A percentile compares a stretch with the other conserved stretches of the same genome.
Evolutionary conservation across 2,888 invertebrate species (phyloP).

Genomic region (Thumatha senex): DNA sequence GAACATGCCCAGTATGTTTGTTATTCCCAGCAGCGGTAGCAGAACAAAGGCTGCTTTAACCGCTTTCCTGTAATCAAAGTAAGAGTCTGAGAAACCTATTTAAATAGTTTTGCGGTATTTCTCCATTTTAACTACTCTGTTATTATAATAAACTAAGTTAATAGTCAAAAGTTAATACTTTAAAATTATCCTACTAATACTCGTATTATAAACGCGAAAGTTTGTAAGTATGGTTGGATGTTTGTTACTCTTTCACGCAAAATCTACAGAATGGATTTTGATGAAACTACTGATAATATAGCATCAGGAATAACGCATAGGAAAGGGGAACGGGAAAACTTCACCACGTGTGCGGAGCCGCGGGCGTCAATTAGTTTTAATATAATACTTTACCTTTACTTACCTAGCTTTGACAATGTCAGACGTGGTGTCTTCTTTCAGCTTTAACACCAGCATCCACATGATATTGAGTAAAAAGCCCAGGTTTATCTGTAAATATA

Average conservation of each 20-base stretch:
- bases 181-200: too few species aligned
- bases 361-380: too few species aligned
- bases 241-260: too few species aligned
- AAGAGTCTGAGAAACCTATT: neutral
- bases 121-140: too few species aligned
- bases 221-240: too few species aligned
- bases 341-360: too few species aligned
- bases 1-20: constrained; percentile 89
- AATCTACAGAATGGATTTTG: too few species aligned
- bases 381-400: too few species aligned
- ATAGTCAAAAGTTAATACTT: neutral
- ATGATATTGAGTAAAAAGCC: constrained; percentile 91
- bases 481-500: constrained; percentile 86
- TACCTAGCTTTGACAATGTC: constrained; percentile 77
- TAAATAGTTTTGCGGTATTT: constrained; percentile 6
- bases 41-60: constrained; percentile 91
- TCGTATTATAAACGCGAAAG: too few species aligned
- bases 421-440: constrained; percentile 88
- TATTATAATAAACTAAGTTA: neutral
- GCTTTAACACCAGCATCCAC: constrained; percentile 89
- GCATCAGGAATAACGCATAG: too few species aligned
- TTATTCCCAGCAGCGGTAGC: constrained; percentile 91
- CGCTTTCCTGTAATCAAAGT: constrained; percentile 85
- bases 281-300: too few species aligned
- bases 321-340: too few species aligned